Percentiles rank a stretch among this genome's conserved stretches.
Conservation (phyloP, 1,140 invertebrate species). For the Sitobion miscanthi region DNA sequence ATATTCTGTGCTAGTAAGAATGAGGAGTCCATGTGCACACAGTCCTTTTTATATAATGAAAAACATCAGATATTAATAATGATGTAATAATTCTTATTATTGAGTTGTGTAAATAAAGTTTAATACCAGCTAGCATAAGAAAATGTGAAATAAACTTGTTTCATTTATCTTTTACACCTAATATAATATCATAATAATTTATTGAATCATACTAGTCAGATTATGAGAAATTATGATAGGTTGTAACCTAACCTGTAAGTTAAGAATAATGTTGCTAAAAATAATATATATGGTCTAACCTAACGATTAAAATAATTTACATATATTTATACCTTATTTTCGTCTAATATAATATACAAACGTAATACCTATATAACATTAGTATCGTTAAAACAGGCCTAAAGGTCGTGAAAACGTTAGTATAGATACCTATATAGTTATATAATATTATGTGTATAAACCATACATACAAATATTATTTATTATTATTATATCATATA, state of each 20-base stretch:
- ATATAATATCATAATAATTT: background rate
- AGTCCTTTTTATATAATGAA: background rate
- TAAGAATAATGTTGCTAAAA: background rate
- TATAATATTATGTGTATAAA: background rate
- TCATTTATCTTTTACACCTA: background rate
- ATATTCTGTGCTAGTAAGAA: background rate
- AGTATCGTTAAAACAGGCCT: background rate
- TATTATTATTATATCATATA: background rate
- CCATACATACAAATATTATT: background rate
- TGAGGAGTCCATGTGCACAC: background rate
- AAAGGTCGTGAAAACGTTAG: background rate
- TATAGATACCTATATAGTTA: background rate
- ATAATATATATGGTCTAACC: background rate
- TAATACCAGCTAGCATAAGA: background rate
- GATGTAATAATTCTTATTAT: background rate
- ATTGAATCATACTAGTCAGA: background rate
- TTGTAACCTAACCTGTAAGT: background rate
- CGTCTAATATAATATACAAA: no score
- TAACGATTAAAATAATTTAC: no score
- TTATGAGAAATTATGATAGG: background rate
- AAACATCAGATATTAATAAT: background rate
- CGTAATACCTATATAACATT: no score
- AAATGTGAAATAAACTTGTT: background rate
- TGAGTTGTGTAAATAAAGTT: background rate
- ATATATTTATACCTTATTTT: no score